Base-by-base conservation (phyloP, 92 coral and sea anemone genomes). In the Zoanthus sociatus region DNA sequence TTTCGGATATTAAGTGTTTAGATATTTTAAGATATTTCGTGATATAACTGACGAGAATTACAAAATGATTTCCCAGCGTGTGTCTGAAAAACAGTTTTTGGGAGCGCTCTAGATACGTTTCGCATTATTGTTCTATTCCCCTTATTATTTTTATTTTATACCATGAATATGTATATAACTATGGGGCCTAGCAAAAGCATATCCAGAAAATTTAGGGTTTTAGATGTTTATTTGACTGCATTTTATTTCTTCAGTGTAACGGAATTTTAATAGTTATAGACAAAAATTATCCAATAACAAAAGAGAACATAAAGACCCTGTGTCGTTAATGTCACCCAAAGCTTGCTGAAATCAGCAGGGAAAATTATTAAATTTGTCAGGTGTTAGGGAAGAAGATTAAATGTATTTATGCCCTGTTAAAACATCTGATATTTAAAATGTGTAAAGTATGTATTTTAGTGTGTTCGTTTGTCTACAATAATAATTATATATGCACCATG, bases 341-440 rank as follows among this genome's bases (percentile, higher is more conserved):
- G 15, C 21, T 46, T 81, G 85, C 82, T 77, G 68, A 26, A 77
- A 77, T 77, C 82, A 77, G 82, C 75, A 81, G 66, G 30, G 21
- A 32, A 81, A 81, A 73, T 61, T 81, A 81, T 81, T 81, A 81
- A 81, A 81, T 66, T 81, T 81, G 85, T 81, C 85, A 81, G 85
- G 85, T 81, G 85, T 64, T 73, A 47, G 85, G 74, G 46, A 42
- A 53, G 47, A 21, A 66, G 61, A 81, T 81, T 81, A 64, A 46
- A 60, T 81, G 73, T 81, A 81, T 81, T 81, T 81, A 81, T 64
- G 64, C 85, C 85, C 85, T 44, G 75, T 46, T 7, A 68, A 81
- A 75, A 66, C 85, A 81, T 81, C 85, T 81, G 85, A 81, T 81
- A 81, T 81, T 81, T 81, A 81, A 81, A 81, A 81, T 81, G 74